Percentiles rank a stretch among this genome's conserved stretches.
phyloP scores from a whole-genome alignment of 2,888 invertebrate species.

The Zonitis immaculata region DNA sequence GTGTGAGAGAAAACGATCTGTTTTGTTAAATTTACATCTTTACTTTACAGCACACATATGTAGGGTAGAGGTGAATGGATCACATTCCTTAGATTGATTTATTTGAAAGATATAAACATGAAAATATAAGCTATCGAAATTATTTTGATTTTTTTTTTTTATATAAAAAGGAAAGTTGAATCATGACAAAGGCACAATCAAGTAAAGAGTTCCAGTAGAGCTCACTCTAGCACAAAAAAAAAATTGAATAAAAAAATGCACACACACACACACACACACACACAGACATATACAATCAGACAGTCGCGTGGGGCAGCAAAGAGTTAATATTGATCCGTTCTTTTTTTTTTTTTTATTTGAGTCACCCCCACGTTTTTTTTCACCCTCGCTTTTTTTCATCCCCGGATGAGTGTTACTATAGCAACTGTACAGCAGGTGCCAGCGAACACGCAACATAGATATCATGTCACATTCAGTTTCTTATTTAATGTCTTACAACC shows the following conservation, averaged over 20 bases:
- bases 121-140: no score
- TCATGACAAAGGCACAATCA: no score
- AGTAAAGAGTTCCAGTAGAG: constrained; percentile 34
- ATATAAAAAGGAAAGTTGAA: no score
- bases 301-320: constrained; percentile 53
- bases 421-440: constrained; percentile 57
- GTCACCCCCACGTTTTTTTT: constrained; percentile 60
- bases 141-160: no score
- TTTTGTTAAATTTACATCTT: neutral
- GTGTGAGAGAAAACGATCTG: neutral
- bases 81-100: neutral
- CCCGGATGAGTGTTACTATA: constrained; percentile 61
- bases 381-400: constrained; percentile 53
- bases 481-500: constrained; percentile 40
- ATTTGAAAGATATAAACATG: constrained; percentile 6
- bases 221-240: no score
- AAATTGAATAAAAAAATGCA: no score
- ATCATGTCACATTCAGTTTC: constrained; percentile 47
- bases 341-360: constrained; percentile 62
- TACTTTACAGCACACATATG: neutral
- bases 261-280: neutral
- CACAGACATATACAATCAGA: constrained; percentile 33
- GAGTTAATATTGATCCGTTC: constrained; percentile 67
- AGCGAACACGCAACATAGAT: constrained; percentile 50
- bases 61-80: neutral